Conservation (phyloP, 2,113 vertebrate species). For the Hippocampus zosterae region DNA sequence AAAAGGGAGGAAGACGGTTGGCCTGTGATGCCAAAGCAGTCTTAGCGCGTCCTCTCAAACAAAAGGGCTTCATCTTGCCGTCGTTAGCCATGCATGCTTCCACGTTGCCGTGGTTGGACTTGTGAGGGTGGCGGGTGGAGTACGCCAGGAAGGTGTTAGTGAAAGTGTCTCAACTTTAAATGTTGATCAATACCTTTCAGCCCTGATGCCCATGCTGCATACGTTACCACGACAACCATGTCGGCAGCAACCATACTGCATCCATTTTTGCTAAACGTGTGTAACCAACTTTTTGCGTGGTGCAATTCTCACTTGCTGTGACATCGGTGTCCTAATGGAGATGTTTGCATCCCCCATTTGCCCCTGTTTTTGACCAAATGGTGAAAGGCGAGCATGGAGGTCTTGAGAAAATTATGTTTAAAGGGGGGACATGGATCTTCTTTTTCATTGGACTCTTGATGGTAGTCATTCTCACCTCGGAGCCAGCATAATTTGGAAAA, state of each 20-base stretch:
- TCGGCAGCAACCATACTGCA: background rate
- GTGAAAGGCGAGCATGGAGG: background rate
- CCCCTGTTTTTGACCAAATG: background rate
- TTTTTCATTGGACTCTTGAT: background rate
- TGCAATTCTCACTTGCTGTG: background rate
- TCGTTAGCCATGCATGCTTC: conserved; percentile 96
- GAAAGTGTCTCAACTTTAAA: background rate
- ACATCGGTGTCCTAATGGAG: background rate
- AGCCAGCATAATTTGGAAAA: too few relatives aligned
- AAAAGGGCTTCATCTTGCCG: conserved; percentile 80
- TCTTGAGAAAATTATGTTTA: background rate
- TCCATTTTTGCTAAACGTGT: background rate
- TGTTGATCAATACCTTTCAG: background rate
- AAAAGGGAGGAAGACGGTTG: conserved; percentile 60
- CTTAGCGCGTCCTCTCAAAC: conserved; percentile 80
- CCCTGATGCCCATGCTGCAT: background rate
- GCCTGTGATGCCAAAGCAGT: conserved; percentile 82
- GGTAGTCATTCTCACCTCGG: too few relatives aligned
- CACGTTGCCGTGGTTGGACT: conserved; percentile 86
- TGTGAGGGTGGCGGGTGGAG: conserved; percentile 56
- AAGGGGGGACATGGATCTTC: background rate
- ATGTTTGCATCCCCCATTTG: background rate
- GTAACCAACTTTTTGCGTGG: background rate
- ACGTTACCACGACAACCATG: background rate
- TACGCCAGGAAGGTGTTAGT: conserved; percentile 71